phyloP scores from a whole-genome alignment of 2,888 invertebrate genomes.

The Pharmacophagus antenor region DNA sequence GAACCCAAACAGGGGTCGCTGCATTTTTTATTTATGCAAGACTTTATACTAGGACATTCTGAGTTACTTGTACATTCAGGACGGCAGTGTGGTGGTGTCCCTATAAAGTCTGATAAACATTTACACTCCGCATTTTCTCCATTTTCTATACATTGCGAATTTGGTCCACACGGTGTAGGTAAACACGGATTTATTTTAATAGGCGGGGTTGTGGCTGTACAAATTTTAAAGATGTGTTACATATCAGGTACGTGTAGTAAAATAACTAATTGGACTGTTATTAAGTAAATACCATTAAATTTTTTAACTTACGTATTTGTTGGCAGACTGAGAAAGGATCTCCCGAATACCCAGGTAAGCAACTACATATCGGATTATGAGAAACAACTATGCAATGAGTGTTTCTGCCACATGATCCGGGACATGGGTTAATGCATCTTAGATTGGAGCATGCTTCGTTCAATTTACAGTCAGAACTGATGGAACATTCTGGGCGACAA shows the following conservation, averaged over 20 bases:
- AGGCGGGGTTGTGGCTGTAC: conserved; percentile 58
- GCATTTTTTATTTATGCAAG: conserved; percentile 86
- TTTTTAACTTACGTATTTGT: conserved; percentile 61
- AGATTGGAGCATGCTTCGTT: conserved; percentile 87
- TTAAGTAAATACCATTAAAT: too few species aligned
- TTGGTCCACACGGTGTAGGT: conserved; percentile 85
- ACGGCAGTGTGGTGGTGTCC: conserved; percentile 83
- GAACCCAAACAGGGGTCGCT: conserved; percentile 85
- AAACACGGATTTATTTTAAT: conserved; percentile 78
- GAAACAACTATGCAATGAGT: conserved; percentile 83
- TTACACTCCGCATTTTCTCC: conserved; percentile 83
- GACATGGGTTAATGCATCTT: conserved; percentile 88
- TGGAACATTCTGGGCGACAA: conserved; percentile 89
- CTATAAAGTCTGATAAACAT: conserved; percentile 83
- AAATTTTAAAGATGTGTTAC: conserved; percentile 22
- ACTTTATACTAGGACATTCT: conserved; percentile 82
- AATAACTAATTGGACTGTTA: background rate
- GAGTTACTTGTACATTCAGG: conserved; percentile 86
- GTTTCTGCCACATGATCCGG: conserved; percentile 85
- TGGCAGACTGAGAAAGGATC: conserved; percentile 87
- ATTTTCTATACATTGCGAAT: conserved; percentile 82
- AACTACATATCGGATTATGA: conserved; percentile 85
- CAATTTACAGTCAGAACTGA: conserved; percentile 86
- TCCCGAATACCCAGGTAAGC: conserved; percentile 83
- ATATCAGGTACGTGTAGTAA: background rate